phyloP scores from a whole-genome alignment of 2,113 vertebrate genomes.

The Cygnus buccinator region DNA sequence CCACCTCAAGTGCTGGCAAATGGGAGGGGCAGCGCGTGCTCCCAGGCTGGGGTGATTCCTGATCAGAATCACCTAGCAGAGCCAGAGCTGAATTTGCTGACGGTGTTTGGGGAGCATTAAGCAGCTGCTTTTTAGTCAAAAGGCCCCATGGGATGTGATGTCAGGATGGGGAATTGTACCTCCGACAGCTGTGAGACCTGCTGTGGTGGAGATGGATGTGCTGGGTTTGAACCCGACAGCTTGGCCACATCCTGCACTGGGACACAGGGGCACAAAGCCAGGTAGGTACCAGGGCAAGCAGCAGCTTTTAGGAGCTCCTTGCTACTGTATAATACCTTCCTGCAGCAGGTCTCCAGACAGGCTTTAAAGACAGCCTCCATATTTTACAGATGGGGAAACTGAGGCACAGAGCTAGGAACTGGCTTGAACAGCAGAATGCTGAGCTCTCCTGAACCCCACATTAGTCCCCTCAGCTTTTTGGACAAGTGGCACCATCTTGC shows the following conservation, averaged over 20 bases:
- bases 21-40: fast-evolving
- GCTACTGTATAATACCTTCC: fast-evolving
- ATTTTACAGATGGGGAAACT: not conserved
- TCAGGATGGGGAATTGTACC: not conserved
- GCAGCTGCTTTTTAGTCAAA: not conserved
- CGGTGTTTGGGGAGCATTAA: fast-evolving
- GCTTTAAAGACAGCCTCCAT: not conserved
- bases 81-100: not conserved
- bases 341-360: not conserved
- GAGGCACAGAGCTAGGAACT: not conserved
- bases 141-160: fast-evolving
- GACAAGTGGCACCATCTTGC: not conserved
- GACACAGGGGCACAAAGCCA: fast-evolving
- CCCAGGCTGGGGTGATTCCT: not conserved
- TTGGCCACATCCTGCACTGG: not conserved
- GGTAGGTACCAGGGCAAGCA: not conserved
- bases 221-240: fast-evolving
- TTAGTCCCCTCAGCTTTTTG: not conserved
- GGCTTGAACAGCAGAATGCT: not conserved
- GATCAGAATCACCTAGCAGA: not conserved
- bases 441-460: not conserved
- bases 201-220: fast-evolving
- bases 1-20: not conserved
- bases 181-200: not conserved
- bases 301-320: not conserved